These are phyloP conservation scores for Pampusana beccarii DNA, from an alignment of 2,113 vertebrate genomes.

Conservation along the genomic window DNA sequence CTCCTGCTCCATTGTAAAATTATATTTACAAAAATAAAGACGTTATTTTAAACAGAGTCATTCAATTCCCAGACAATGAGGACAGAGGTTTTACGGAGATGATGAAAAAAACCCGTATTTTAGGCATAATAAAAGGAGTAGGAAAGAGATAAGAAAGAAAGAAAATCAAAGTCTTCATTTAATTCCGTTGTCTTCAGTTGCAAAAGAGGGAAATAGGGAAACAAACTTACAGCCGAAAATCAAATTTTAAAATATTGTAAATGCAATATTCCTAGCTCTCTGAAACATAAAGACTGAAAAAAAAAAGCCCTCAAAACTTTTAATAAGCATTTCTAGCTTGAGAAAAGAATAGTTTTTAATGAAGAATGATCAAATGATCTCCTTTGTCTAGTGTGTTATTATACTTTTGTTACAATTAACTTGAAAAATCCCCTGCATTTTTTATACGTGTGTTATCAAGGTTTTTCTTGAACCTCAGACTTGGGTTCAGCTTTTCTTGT, in stretches of 20 bases:
- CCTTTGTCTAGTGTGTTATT: not conserved
- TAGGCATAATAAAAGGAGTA: not conserved
- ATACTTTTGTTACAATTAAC: not conserved
- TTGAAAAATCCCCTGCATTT: not conserved
- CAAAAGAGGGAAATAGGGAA: not conserved
- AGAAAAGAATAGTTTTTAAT: not conserved
- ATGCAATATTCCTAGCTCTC: not conserved
- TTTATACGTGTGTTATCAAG: not conserved
- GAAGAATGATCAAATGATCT: not conserved
- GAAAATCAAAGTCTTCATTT: not conserved
- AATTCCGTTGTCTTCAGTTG: not conserved
- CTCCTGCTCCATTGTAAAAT: not conserved
- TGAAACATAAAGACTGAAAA: not conserved
- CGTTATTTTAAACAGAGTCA: not conserved
- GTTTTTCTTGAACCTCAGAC: constrained; percentile 20
- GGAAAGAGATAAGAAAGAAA: not conserved
- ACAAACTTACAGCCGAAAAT: not conserved
- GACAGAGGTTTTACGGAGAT: not conserved
- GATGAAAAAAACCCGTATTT: not conserved
- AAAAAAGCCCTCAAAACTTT: not conserved
- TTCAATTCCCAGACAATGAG: not conserved
- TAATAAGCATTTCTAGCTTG: not conserved
- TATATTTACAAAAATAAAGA: not conserved
- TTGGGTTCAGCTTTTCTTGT: not conserved
- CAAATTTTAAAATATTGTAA: not conserved